Evolutionary conservation across 2,888 invertebrate species (phyloP).

Genomic region (Coenonympha arcania): DNA sequence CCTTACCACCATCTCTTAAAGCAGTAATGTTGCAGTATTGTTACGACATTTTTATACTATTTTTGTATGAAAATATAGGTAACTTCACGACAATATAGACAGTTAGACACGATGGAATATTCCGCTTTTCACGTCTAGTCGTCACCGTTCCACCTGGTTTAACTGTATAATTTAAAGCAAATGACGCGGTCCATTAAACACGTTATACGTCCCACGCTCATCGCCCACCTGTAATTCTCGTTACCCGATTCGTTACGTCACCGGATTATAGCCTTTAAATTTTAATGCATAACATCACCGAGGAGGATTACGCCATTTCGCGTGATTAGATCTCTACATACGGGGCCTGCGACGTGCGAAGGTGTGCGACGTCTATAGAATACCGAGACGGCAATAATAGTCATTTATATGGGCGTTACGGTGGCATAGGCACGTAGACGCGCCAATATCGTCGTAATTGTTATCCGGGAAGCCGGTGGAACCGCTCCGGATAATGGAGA

Average conservation of each 20-base stretch:
- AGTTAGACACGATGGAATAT: too few relatives aligned
- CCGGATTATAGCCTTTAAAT: constrained; percentile 18
- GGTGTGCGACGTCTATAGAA: constrained; percentile 19
- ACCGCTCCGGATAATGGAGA: too few relatives aligned
- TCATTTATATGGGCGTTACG: not conserved
- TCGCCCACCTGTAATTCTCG: not conserved
- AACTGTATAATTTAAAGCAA: not conserved
- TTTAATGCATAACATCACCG: constrained; percentile 17
- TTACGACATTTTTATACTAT: too few relatives aligned
- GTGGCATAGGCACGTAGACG: constrained; percentile 9
- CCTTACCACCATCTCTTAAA: too few relatives aligned
- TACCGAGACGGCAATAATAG: constrained; percentile 11
- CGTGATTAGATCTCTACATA: constrained; percentile 21
- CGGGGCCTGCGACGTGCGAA: constrained; percentile 19
- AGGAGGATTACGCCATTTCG: constrained; percentile 14
- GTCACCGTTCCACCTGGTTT: too few relatives aligned
- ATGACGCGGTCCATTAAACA: not conserved
- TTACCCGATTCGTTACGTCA: constrained; percentile 1
- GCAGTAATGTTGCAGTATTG: too few relatives aligned
- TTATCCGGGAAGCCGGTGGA: too few relatives aligned
- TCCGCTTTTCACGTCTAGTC: too few relatives aligned
- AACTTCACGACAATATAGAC: too few relatives aligned
- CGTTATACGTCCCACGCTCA: too few relatives aligned
- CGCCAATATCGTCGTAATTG: too few relatives aligned
- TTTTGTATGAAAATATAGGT: too few relatives aligned